Evolutionary conservation across 2,797 vertebrate species (phyloP).

Genomic region (Protosalanx chinensis): DNA sequence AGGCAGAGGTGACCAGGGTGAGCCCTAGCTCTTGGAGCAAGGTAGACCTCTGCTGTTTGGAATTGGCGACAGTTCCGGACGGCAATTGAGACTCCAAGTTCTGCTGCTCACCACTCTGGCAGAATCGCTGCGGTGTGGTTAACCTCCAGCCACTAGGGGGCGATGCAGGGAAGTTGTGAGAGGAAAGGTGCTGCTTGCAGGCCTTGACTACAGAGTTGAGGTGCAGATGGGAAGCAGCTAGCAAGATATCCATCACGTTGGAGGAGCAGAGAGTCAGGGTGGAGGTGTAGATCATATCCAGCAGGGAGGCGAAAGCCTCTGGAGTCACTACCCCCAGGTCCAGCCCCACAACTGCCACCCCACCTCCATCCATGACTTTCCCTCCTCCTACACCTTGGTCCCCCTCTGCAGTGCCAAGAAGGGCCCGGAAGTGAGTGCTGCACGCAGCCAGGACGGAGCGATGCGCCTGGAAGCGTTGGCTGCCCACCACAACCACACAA

Average conservation of each 20-base stretch:
- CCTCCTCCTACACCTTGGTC: slow-evolving; percentile 32
- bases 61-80: slow-evolving; percentile 1
- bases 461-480: slow-evolving; percentile 90
- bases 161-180: slow-evolving; percentile 87
- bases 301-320: slow-evolving; percentile 90
- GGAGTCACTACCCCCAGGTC: slow-evolving; percentile 86
- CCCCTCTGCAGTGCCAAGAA: slow-evolving; percentile 84
- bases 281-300: slow-evolving; percentile 99
- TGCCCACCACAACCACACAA: slow-evolving; percentile 90
- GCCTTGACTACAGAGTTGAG: slow-evolving; percentile 94
- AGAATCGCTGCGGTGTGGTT: slow-evolving; percentile 71
- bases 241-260: slow-evolving; percentile 94
- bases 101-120: slow-evolving; percentile 22
- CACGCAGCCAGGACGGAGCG: slow-evolving; percentile 91
- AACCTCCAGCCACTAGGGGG: slow-evolving; percentile 78
- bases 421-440: slow-evolving; percentile 93
- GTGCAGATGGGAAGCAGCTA: slow-evolving; percentile 95
- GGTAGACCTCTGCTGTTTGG: slow-evolving; percentile 80
- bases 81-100: background rate
- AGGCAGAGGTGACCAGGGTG: slow-evolving; percentile 81
- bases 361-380: slow-evolving; percentile 15
- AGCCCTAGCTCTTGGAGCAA: slow-evolving; percentile 84
- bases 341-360: slow-evolving; percentile 54
- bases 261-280: slow-evolving; percentile 88
- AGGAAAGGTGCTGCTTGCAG: slow-evolving; percentile 94